A percentile compares a stretch with the other conserved stretches of the same genome.
phyloP scores from a whole-genome alignment of 2,888 invertebrate genomes.

The Xestia ashworthii region DNA sequence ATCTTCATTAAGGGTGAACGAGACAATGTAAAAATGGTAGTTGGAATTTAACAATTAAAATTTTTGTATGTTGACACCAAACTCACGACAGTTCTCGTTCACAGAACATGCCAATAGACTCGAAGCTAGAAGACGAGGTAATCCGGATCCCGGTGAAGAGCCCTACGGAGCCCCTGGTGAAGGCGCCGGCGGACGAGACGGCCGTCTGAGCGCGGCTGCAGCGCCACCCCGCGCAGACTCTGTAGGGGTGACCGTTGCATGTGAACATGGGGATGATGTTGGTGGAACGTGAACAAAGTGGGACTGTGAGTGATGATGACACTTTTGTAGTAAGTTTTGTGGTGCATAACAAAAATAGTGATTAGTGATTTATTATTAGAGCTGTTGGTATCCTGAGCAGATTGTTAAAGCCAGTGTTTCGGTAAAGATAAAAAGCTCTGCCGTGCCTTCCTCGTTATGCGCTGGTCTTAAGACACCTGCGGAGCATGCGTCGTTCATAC shows the following conservation, averaged over 20 bases:
- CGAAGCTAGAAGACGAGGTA: slow-evolving; percentile 85
- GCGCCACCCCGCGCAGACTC: slow-evolving; percentile 71
- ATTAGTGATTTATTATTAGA: neutral
- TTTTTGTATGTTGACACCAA: neutral
- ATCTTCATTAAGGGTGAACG: neutral
- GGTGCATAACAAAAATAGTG: neutral
- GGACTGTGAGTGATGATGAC: neutral
- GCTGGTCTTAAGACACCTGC: too few species aligned
- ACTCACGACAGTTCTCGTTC: neutral
- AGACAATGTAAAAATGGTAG: neutral
- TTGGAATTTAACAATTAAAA: neutral
- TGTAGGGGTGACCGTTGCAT: slow-evolving; percentile 66
- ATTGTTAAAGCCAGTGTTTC: neutral
- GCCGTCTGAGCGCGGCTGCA: slow-evolving; percentile 82
- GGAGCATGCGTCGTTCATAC: too few species aligned
- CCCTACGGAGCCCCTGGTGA: slow-evolving; percentile 72
- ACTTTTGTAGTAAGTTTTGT: neutral
- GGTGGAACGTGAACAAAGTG: neutral
- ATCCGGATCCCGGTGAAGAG: slow-evolving; percentile 80
- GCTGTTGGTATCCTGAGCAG: neutral
- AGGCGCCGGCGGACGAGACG: slow-evolving; percentile 84
- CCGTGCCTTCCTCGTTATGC: too few species aligned
- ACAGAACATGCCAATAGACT: slow-evolving; percentile 86
- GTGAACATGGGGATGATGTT: neutral
- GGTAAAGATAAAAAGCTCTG: too few species aligned